A percentile compares a stretch with the other conserved stretches of the same genome.
Evolutionary conservation across 2,797 vertebrate species (phyloP).

Genomic region (Lepus oiostolus): DNA sequence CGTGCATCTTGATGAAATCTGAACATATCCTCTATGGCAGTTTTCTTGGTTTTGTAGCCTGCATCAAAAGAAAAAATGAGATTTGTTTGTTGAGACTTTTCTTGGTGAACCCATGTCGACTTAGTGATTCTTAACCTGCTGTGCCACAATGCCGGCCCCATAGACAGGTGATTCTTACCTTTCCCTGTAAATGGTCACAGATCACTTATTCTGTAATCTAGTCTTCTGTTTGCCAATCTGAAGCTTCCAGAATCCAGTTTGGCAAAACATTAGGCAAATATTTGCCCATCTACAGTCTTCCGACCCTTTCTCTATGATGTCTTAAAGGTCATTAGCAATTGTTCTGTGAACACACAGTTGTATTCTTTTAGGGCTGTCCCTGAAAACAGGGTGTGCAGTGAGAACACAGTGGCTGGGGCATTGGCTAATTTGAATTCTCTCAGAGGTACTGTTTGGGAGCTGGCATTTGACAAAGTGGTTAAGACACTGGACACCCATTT

Average conservation of each 20-base stretch:
- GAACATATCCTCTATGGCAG: background rate
- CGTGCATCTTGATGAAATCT: background rate
- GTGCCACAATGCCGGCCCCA: too few relatives aligned
- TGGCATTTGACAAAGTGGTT: too few relatives aligned
- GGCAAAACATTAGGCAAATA: conserved; percentile 23
- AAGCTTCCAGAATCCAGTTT: conserved; percentile 44
- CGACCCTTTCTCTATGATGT: background rate
- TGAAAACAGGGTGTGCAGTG: background rate
- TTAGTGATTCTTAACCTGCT: background rate
- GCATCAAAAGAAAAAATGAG: background rate
- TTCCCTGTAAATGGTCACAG: background rate
- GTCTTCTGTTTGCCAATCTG: background rate
- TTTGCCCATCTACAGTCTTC: background rate
- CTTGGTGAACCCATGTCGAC: background rate
- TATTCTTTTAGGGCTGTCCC: background rate
- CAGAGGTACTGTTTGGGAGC: too few relatives aligned
- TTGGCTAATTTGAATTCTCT: conserved; percentile 10
- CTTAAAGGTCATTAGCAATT: background rate
- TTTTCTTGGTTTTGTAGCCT: background rate
- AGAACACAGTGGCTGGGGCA: background rate
- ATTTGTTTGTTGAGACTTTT: background rate
- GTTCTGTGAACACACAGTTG: background rate
- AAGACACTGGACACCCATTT: too few relatives aligned
- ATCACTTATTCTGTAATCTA: background rate
- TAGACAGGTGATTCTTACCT: background rate